Evolutionary conservation across 2,797 vertebrate genomes (phyloP).

Genomic region (Petrocephalus sullivani): DNA sequence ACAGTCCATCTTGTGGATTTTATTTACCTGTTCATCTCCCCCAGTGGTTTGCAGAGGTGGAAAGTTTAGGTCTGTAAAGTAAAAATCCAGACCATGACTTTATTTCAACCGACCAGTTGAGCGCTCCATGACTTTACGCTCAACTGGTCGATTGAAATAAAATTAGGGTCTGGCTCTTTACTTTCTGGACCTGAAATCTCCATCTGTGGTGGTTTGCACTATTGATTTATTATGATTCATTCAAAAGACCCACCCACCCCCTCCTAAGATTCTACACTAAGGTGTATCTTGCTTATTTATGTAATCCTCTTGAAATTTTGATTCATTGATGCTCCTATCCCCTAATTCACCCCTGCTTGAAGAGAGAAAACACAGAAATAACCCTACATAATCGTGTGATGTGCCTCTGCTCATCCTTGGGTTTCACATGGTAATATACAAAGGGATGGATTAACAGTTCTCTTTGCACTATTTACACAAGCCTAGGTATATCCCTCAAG

Average conservation of each 20-base stretch:
- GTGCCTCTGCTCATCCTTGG: neutral
- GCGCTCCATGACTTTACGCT: no score
- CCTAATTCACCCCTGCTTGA: neutral
- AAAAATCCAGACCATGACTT: no score
- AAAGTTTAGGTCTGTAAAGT: no score
- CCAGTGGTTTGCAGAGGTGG: neutral
- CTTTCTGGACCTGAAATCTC: no score
- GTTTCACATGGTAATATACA: neutral
- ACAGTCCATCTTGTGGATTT: neutral
- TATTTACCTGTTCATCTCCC: neutral
- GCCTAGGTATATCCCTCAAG: neutral
- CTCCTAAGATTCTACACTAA: no score
- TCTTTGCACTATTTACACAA: neutral
- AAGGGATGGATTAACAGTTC: neutral
- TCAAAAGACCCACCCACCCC: neutral
- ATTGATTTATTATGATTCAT: neutral
- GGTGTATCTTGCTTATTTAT: no score
- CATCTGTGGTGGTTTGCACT: neutral
- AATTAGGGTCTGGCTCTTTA: no score
- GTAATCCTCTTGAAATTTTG: neutral
- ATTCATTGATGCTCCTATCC: neutral
- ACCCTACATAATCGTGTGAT: neutral
- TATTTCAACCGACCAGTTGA: no score
- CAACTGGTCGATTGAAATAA: no score
- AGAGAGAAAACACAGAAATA: neutral